A percentile compares a stretch with the other conserved stretches of the same genome.
Evolutionary conservation across 30 jellyfish, hydroid and myxozoan species (phyloP).

Genomic region (Hydractinia symbiolongicarpus): DNA sequence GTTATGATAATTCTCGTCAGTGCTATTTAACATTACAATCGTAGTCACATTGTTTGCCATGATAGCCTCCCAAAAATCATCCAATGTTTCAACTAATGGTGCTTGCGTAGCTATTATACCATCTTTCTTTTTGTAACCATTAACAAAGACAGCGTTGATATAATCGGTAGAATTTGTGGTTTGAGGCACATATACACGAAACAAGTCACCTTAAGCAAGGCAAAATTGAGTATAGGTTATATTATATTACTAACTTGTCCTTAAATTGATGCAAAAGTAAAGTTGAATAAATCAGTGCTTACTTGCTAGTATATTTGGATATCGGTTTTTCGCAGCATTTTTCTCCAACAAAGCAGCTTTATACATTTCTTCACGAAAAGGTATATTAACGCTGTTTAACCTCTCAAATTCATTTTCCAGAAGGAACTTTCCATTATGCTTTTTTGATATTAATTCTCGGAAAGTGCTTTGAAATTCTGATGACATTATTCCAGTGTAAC

Average conservation of each 20-base stretch:
- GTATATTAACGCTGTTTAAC: neutral
- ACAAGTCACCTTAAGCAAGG: no score
- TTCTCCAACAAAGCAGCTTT: neutral
- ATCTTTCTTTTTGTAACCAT: slow-evolving; percentile 21
- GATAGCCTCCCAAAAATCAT: slow-evolving; percentile 3
- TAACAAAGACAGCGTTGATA: slow-evolving; percentile 21
- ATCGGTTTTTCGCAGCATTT: neutral
- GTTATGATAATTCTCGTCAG: slow-evolving; percentile 1
- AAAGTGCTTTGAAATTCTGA: neutral
- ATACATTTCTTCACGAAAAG: neutral
- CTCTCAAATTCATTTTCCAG: neutral
- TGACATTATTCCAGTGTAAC: slow-evolving; percentile 7
- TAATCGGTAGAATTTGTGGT: neutral
- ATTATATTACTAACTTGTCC: no score
- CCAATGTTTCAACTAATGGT: slow-evolving; percentile 12
- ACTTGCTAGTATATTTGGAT: neutral
- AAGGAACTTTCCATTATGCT: neutral
- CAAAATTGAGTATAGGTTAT: no score
- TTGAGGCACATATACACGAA: no score
- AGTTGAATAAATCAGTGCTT: no score
- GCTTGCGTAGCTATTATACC: slow-evolving; percentile 21
- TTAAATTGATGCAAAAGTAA: no score
- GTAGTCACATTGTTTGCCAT: slow-evolving; percentile 14
- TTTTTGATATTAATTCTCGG: neutral
- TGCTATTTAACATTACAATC: slow-evolving; percentile 6